These are phyloP conservation scores for Vultur gryphus DNA, from an alignment of 2,797 vertebrate species.

Conservation along the genomic window DNA sequence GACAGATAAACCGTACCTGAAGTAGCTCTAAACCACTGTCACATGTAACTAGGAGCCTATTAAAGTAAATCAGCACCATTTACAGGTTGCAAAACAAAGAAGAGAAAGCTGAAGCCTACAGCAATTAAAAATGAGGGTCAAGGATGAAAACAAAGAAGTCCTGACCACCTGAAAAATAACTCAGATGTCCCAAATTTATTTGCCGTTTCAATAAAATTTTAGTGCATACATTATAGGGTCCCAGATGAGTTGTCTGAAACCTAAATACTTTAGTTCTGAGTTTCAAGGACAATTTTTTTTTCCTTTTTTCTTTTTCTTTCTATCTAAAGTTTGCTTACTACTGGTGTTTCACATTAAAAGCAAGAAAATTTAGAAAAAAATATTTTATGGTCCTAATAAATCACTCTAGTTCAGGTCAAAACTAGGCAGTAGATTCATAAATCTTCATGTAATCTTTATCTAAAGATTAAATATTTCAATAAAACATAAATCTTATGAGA, in stretches of 20 bases:
- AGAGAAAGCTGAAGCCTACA: neutral
- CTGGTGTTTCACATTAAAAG: neutral
- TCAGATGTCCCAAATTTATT: neutral
- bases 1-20: neutral
- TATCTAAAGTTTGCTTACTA: neutral
- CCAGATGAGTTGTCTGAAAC: neutral
- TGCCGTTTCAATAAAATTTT: neutral
- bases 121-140: neutral
- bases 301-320: rapidly evolving
- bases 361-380: neutral
- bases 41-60: neutral
- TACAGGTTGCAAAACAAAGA: neutral
- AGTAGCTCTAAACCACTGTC: neutral
- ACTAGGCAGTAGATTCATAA: neutral
- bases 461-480: neutral
- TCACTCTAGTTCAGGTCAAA: neutral
- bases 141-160: neutral
- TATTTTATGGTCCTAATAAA: neutral
- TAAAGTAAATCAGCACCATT: neutral
- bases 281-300: neutral
- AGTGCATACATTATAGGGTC: rapidly evolving
- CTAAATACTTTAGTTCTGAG: neutral
- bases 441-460: neutral
- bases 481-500: neutral
- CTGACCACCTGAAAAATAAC: neutral